A percentile compares a stretch with the other conserved stretches of the same genome.
phyloP scores from a whole-genome alignment of 2,113 vertebrate genomes.

The Holacanthus passer region DNA sequence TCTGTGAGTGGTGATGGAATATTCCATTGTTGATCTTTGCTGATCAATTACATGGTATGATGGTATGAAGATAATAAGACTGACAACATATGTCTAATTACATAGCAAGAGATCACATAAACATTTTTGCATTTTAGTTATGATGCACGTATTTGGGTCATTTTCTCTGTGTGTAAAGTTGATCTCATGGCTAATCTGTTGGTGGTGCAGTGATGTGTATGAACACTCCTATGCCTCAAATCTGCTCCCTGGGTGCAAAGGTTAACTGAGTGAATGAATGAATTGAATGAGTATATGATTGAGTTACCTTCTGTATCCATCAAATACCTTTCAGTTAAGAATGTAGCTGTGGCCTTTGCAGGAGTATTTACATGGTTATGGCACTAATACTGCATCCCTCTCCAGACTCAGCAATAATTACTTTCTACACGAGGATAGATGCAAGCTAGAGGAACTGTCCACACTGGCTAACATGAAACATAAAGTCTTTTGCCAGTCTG shows the following conservation, averaged over 20 bases:
- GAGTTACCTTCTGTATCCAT: not conserved
- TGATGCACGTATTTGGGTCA: not conserved
- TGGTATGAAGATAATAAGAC: not conserved
- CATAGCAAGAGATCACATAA: not conserved
- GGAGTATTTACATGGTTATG: not conserved
- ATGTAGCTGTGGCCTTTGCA: not conserved
- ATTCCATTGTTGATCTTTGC: slow-evolving; percentile 4
- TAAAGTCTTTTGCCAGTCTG: slow-evolving; percentile 15
- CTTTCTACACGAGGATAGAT: not conserved
- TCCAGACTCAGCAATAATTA: slow-evolving; percentile 2
- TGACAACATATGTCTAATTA: not conserved
- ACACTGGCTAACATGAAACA: slow-evolving; percentile 16
- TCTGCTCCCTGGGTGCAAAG: not conserved
- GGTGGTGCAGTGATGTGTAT: not conserved
- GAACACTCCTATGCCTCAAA: not conserved
- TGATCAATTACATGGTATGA: not conserved
- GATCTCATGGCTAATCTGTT: not conserved
- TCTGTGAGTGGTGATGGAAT: not conserved
- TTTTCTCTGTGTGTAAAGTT: not conserved
- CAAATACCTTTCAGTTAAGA: not conserved
- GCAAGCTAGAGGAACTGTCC: slow-evolving; percentile 10
- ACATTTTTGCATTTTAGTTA: not conserved
- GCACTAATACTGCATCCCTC: not conserved
- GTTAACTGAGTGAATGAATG: not conserved
- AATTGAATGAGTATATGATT: not conserved